Evolutionary conservation across 2,888 invertebrate species (phyloP).

Genomic region (Cordylochernes scorpioides): DNA sequence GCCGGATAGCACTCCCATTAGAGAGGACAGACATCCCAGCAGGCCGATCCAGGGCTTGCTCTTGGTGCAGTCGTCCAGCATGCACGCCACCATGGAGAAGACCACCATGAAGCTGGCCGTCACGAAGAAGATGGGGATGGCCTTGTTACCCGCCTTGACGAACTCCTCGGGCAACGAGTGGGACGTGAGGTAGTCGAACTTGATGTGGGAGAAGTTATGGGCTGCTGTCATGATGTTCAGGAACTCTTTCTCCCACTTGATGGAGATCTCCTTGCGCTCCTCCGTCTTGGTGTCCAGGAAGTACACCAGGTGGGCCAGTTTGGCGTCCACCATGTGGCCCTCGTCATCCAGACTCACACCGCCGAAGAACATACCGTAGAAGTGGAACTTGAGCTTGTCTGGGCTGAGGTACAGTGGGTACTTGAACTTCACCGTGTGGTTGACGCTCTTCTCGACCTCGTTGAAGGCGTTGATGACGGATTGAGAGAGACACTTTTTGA

Average conservation of each 20-base stretch:
- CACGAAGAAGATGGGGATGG: not conserved
- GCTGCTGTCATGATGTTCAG: too few relatives aligned
- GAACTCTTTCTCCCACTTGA: not conserved
- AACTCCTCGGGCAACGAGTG: not conserved
- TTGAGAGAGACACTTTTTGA: too few relatives aligned
- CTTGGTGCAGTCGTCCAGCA: not conserved
- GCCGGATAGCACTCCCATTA: too few relatives aligned
- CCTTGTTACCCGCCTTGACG: too few relatives aligned
- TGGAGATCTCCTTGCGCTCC: not conserved
- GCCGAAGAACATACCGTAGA: too few relatives aligned
- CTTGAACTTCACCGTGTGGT: too few relatives aligned
- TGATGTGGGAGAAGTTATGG: not conserved
- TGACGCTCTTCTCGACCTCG: too few relatives aligned
- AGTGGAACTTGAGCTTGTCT: too few relatives aligned
- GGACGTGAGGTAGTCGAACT: not conserved
- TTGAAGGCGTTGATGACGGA: too few relatives aligned
- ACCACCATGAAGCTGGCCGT: not conserved
- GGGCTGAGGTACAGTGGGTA: too few relatives aligned
- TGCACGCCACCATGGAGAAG: not conserved
- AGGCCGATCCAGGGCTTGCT: not conserved
- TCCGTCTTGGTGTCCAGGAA: not conserved
- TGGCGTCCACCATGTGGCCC: not conserved
- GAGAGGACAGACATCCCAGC: not conserved
- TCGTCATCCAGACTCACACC: not conserved
- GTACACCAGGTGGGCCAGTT: not conserved